Evolutionary conservation across 2,797 vertebrate genomes (phyloP).

Genomic region (Neosilurus hyrtlii): DNA sequence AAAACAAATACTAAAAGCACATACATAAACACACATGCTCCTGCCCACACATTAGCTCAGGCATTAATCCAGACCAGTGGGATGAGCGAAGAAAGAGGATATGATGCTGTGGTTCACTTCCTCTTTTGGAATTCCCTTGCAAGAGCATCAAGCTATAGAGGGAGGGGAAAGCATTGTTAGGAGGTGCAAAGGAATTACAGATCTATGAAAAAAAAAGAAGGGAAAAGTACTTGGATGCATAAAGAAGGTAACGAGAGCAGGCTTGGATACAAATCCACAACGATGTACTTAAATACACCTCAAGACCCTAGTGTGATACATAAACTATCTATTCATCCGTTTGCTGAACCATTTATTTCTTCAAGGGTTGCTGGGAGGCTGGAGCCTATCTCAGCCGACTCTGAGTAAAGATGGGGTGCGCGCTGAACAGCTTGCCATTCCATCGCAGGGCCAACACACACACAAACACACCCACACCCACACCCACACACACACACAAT

Average conservation of each 20-base stretch:
- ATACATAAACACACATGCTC: constrained; percentile 1
- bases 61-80: neutral
- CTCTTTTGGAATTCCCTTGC: constrained; percentile 76
- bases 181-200: neutral
- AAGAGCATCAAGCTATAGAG: constrained; percentile 72
- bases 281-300: neutral
- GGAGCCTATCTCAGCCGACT: too few relatives aligned
- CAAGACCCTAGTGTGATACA: neutral
- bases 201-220: neutral
- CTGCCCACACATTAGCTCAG: neutral
- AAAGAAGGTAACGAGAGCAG: neutral
- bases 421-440: too few relatives aligned
- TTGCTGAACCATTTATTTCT: too few relatives aligned
- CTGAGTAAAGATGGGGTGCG: too few relatives aligned
- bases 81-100: neutral
- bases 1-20: neutral
- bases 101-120: constrained; percentile 64
- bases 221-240: neutral
- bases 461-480: too few relatives aligned
- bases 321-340: neutral
- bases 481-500: too few relatives aligned
- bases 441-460: too few relatives aligned
- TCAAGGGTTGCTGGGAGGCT: too few relatives aligned
- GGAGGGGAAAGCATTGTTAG: constrained; percentile 32
- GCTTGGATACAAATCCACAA: neutral